phyloP scores from a whole-genome alignment of 2,113 vertebrate genomes.

The Pontoporia blainvillei region DNA sequence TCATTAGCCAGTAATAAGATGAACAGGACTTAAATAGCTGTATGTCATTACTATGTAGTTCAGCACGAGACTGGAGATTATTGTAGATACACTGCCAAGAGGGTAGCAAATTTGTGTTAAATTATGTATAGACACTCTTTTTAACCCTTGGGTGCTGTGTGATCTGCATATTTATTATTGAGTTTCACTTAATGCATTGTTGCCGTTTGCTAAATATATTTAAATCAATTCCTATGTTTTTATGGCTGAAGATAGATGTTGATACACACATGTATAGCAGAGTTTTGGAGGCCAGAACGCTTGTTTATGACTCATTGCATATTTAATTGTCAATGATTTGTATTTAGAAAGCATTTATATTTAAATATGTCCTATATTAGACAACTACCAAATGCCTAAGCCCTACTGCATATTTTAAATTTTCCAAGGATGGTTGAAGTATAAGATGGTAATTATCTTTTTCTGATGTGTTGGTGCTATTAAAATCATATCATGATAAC shows the following conservation, averaged over 20 bases:
- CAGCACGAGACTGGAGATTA: background rate
- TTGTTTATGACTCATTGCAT: conserved; percentile 43
- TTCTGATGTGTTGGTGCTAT: conserved; percentile 64
- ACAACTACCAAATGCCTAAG: conserved; percentile 37
- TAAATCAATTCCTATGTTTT: conserved; percentile 7
- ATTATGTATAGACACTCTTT: background rate
- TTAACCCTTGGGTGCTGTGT: background rate
- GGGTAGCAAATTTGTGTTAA: background rate
- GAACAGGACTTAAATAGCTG: background rate
- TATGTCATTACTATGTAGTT: background rate
- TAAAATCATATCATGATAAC: conserved; percentile 66
- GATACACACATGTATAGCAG: background rate
- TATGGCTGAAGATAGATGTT: background rate
- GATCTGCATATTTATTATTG: background rate
- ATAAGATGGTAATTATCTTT: conserved; percentile 62
- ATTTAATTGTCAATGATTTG: conserved; percentile 37
- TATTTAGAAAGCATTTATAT: conserved; percentile 58
- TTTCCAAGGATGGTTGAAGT: conserved; percentile 56
- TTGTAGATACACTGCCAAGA: background rate
- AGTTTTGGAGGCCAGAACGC: background rate
- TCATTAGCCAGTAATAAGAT: background rate
- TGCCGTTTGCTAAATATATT: background rate
- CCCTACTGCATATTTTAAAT: conserved; percentile 53
- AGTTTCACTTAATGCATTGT: background rate
- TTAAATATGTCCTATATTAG: conserved; percentile 54